Percentiles rank a stretch among this genome's conserved stretches.
These are phyloP conservation scores for Pseudococcus jackbeardsleyi DNA, from an alignment of 2,888 invertebrate species.

Conservation along the genomic window DNA sequence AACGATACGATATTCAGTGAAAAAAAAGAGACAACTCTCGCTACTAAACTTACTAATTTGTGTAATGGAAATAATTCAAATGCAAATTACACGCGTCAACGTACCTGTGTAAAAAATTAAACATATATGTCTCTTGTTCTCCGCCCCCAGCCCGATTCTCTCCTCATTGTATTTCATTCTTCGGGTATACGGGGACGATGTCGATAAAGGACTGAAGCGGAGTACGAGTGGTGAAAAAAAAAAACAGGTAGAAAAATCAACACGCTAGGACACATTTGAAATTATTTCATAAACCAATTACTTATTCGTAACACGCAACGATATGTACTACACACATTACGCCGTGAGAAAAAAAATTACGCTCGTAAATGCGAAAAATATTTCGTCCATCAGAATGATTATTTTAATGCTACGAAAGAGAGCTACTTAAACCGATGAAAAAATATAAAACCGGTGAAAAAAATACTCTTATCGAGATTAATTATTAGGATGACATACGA, in stretches of 20 bases:
- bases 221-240: not conserved
- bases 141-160: not conserved
- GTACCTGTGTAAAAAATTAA: conserved; percentile 16
- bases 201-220: not conserved
- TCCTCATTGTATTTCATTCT: not conserved
- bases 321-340: not conserved
- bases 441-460: not conserved
- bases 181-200: not conserved
- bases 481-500: conserved; percentile 44
- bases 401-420: not conserved
- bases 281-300: conserved; percentile 50
- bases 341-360: conserved; percentile 24
- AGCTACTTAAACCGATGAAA: conserved; percentile 29
- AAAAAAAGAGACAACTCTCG: not conserved
- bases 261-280: conserved; percentile 24
- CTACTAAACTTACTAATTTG: conserved; percentile 24
- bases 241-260: conserved; percentile 34
- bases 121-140: not conserved
- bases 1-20: not conserved
- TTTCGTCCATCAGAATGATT: conserved; percentile 29
- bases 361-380: conserved; percentile 27
- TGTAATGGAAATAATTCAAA: conserved; percentile 50
- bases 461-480: conserved; percentile 36
- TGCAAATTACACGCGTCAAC: conserved; percentile 41
- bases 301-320: conserved; percentile 50